phyloP scores from a whole-genome alignment of 2,113 vertebrate genomes.

The Phrynocephalus versicolor region DNA sequence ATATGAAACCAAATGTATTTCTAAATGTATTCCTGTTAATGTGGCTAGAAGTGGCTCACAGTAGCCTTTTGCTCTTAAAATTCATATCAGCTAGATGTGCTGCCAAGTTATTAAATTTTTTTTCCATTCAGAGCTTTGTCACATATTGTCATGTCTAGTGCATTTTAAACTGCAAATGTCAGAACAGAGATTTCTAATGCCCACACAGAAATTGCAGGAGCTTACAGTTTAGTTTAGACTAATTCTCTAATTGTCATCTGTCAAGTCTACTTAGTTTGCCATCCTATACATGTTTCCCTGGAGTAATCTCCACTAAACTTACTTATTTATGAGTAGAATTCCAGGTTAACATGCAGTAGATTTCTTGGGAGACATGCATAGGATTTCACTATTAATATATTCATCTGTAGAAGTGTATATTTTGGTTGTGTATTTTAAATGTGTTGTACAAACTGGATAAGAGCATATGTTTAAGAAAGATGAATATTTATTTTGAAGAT shows the following conservation, averaged over 20 bases:
- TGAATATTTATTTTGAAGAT: background rate
- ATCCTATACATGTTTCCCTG: too few relatives aligned
- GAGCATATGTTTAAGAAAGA: background rate
- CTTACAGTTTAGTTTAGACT: background rate
- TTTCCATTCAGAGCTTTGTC: background rate
- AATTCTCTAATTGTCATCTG: constrained; percentile 18
- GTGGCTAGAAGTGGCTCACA: background rate
- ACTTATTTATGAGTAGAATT: too few relatives aligned
- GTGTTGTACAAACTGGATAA: background rate
- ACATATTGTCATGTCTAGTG: background rate
- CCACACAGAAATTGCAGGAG: background rate
- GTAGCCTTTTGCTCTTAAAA: background rate
- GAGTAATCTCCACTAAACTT: too few relatives aligned
- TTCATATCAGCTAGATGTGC: background rate
- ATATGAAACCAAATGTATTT: background rate
- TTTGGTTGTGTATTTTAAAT: background rate
- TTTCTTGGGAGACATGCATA: too few relatives aligned
- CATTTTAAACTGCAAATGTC: constrained; percentile 1
- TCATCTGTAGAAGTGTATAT: background rate
- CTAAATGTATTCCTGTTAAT: background rate
- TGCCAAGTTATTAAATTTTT: background rate
- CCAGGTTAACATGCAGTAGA: too few relatives aligned
- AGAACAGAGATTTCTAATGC: background rate
- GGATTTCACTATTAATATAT: background rate
- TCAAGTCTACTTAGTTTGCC: background rate